phyloP scores from a whole-genome alignment of 2,113 vertebrate genomes.

The Tichodroma muraria region DNA sequence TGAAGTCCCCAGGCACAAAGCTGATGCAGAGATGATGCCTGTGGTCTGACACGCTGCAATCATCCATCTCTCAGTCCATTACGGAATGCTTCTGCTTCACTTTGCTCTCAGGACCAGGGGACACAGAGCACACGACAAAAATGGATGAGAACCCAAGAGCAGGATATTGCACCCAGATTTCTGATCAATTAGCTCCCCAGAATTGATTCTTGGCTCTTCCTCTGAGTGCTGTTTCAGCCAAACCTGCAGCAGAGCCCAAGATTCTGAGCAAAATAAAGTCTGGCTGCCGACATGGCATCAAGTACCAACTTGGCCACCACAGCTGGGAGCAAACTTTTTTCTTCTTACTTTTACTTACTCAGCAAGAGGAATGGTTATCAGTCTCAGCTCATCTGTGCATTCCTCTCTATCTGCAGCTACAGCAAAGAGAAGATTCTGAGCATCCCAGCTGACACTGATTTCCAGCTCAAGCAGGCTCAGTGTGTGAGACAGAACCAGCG shows the following conservation, averaged over 20 bases:
- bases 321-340: neutral
- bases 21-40: neutral
- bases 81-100: neutral
- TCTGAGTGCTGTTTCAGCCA: conserved; percentile 15
- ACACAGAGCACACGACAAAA: neutral
- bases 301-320: neutral
- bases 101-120: neutral
- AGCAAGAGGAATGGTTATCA: neutral
- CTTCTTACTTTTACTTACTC: neutral
- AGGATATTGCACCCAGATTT: neutral
- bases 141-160: neutral
- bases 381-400: neutral
- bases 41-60: neutral
- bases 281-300: rapidly evolving
- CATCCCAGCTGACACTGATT: neutral
- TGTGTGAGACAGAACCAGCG: neutral
- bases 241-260: neutral
- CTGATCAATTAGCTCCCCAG: conserved; percentile 11
- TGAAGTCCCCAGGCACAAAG: neutral
- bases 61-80: neutral
- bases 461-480: neutral
- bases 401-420: neutral
- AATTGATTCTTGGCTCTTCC: conserved; percentile 9
- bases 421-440: neutral
- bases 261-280: neutral